A percentile compares a stretch with the other conserved stretches of the same genome.
These are phyloP conservation scores for Notarius quadriscutis DNA, from an alignment of 2,113 vertebrate species.

Conservation along the genomic window DNA sequence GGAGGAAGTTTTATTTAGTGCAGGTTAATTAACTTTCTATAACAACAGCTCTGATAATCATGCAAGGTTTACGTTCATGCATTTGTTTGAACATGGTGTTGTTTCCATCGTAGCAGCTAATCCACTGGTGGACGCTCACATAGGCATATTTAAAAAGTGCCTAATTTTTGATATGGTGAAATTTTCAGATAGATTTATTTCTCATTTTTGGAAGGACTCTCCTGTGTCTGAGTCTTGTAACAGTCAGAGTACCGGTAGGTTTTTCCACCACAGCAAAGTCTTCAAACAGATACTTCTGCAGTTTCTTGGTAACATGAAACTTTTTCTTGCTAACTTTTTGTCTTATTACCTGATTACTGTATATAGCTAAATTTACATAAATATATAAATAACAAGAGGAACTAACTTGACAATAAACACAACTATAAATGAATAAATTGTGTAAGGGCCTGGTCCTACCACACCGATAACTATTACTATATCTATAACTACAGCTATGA, in stretches of 20 bases:
- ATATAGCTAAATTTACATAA: not conserved
- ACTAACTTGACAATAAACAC: not conserved
- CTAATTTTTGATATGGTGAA: not conserved
- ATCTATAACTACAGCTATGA: too few relatives aligned
- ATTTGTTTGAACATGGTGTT: not conserved
- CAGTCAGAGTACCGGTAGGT: not conserved
- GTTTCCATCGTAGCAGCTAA: not conserved
- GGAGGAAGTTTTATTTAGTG: constrained; percentile 21
- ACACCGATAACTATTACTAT: too few relatives aligned
- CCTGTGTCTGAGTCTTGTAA: not conserved
- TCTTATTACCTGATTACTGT: not conserved
- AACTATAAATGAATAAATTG: not conserved
- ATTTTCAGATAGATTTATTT: not conserved
- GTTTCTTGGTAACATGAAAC: not conserved
- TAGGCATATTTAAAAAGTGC: not conserved
- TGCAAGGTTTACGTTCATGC: not conserved
- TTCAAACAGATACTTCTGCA: not conserved
- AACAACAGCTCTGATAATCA: not conserved
- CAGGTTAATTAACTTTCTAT: not conserved
- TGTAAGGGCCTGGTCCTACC: too few relatives aligned
- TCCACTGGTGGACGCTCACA: not conserved
- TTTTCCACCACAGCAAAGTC: not conserved
- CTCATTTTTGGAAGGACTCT: not conserved
- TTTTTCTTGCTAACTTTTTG: not conserved
- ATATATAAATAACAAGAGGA: not conserved